Evolutionary conservation across 2,888 invertebrate genomes (phyloP).

Genomic region (Oxystoma pomonae): DNA sequence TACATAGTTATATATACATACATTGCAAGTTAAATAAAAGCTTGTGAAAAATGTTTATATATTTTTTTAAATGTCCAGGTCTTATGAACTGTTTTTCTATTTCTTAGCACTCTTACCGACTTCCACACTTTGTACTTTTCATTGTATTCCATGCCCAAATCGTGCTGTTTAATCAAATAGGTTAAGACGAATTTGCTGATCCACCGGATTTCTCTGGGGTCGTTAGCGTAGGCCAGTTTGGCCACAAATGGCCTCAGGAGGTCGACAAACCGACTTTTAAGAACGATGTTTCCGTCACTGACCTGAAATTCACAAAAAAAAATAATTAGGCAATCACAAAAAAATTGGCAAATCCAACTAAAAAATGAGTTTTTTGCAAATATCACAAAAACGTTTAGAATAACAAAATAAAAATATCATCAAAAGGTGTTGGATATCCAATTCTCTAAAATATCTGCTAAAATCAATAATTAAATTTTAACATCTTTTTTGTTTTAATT

Average conservation of each 20-base stretch:
- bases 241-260: conserved; percentile 66
- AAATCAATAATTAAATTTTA: too few species aligned
- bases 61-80: not conserved
- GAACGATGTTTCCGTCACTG: not conserved
- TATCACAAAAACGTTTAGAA: too few species aligned
- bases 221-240: conserved; percentile 55
- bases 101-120: conserved; percentile 49
- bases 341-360: too few species aligned
- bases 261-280: conserved; percentile 48
- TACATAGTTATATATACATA: too few species aligned
- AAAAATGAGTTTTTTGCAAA: too few species aligned
- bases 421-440: too few species aligned
- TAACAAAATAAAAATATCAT: too few species aligned
- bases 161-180: conserved; percentile 68
- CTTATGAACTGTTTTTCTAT: not conserved
- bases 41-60: too few species aligned
- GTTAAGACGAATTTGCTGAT: conserved; percentile 61
- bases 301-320: not conserved
- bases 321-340: too few species aligned
- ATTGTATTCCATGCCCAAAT: conserved; percentile 60
- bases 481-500: too few species aligned
- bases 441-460: too few species aligned
- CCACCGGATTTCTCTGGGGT: conserved; percentile 50
- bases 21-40: too few species aligned
- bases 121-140: conserved; percentile 68